A percentile compares a stretch with the other conserved stretches of the same genome.
These are phyloP conservation scores for Lucifuga dentata DNA, from an alignment of 2,113 vertebrate species.

Conservation along the genomic window DNA sequence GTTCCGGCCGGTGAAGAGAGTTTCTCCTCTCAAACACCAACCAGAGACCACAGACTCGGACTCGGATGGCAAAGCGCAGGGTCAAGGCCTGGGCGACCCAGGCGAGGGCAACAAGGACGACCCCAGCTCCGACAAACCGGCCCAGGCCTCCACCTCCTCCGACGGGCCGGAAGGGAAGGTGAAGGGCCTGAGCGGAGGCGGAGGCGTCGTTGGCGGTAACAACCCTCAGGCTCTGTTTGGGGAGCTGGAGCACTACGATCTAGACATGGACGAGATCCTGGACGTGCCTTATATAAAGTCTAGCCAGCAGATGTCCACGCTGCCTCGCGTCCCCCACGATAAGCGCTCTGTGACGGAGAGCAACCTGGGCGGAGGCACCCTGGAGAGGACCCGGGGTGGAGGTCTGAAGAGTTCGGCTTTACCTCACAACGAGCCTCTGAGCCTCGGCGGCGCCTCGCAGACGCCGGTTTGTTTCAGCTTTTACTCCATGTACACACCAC, in stretches of 20 bases:
- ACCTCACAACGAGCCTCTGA: slow-evolving; percentile 81
- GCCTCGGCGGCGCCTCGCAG: slow-evolving; percentile 67
- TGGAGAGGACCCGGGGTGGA: slow-evolving; percentile 80
- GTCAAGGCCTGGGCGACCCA: slow-evolving; percentile 78
- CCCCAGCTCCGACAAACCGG: slow-evolving; percentile 67
- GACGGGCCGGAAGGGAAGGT: slow-evolving; percentile 79
- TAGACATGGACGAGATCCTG: slow-evolving; percentile 99
- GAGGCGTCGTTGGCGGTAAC: slow-evolving; percentile 15
- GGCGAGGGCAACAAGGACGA: slow-evolving; percentile 84
- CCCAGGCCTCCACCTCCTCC: slow-evolving; percentile 64
- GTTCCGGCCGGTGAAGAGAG: slow-evolving; percentile 96
- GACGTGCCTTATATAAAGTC: slow-evolving; percentile 99
- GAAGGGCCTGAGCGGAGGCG: slow-evolving; percentile 46
- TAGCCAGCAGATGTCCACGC: slow-evolving; percentile 89
- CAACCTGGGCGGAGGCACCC: slow-evolving; percentile 70
- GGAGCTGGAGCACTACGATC: slow-evolving; percentile 96
- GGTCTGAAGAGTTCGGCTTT: slow-evolving; percentile 81
- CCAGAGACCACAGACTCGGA: slow-evolving; percentile 91
- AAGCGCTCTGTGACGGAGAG: slow-evolving; percentile 82
- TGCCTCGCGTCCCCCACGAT: slow-evolving; percentile 87
- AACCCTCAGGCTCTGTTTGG: slow-evolving; percentile 81
- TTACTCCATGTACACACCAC: too few species aligned
- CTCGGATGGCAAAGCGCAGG: slow-evolving; percentile 85
- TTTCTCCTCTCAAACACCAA: slow-evolving; percentile 96
- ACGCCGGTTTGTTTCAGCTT: slow-evolving; percentile 30